phyloP scores from a whole-genome alignment of 1,140 invertebrate genomes.

The Schlechtendalia chinensis region DNA sequence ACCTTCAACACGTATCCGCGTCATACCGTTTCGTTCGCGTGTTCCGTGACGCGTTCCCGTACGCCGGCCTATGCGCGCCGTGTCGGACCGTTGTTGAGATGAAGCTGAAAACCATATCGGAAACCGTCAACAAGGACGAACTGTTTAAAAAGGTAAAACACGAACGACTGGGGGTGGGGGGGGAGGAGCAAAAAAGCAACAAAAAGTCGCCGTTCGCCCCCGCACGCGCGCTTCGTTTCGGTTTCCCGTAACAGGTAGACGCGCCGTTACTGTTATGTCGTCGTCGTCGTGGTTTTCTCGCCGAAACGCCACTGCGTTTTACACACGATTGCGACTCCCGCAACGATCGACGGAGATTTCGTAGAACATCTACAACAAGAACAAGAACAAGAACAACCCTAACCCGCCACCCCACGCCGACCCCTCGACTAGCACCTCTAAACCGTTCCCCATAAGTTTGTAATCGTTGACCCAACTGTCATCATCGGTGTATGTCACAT shows the following conservation, averaged over 20 bases:
- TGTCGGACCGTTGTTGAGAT: conserved; percentile 24
- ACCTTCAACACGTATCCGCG: too few species aligned
- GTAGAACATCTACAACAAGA: not conserved
- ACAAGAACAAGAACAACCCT: not conserved
- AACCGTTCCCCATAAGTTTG: too few species aligned
- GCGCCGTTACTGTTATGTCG: too few species aligned
- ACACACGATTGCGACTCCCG: too few species aligned
- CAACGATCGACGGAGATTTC: not conserved
- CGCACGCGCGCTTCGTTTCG: not conserved
- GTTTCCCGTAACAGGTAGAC: conserved; percentile 31
- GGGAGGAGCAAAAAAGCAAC: too few species aligned
- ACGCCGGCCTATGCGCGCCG: not conserved
- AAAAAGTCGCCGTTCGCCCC: not conserved
- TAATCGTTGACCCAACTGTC: not conserved
- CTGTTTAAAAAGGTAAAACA: conserved; percentile 45
- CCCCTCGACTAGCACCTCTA: too few species aligned
- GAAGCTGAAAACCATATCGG: conserved; percentile 47
- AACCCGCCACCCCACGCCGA: not conserved
- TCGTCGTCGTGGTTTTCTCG: too few species aligned
- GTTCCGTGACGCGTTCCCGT: not conserved
- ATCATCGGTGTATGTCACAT: not conserved
- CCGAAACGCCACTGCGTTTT: not conserved
- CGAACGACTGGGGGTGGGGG: too few species aligned
- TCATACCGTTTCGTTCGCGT: too few species aligned
- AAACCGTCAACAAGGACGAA: conserved; percentile 40